A percentile compares a stretch with the other conserved stretches of the same genome.
Evolutionary conservation across 2,113 vertebrate genomes (phyloP).

Genomic region (Ranitomeya variabilis): DNA sequence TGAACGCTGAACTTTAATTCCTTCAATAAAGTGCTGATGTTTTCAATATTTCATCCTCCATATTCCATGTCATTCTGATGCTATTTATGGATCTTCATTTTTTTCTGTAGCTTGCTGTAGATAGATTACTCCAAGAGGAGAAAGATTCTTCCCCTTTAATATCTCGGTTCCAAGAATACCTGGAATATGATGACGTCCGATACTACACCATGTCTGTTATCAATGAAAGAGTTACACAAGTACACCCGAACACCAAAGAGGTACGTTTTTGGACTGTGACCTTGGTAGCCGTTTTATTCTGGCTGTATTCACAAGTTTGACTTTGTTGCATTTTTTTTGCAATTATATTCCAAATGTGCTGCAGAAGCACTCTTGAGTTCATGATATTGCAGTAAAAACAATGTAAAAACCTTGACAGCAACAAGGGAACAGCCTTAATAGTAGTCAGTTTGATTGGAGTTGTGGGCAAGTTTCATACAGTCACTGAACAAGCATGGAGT

Average conservation of each 20-base stretch:
- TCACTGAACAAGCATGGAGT: background rate
- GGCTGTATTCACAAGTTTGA: background rate
- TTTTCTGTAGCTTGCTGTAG: slow-evolving; percentile 74
- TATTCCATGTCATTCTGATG: background rate
- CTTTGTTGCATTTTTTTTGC: no score
- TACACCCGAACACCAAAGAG: slow-evolving; percentile 76
- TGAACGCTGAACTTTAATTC: no score
- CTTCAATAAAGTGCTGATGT: no score
- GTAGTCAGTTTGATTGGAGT: background rate
- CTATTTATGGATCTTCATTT: background rate
- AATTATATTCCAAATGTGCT: no score
- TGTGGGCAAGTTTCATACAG: background rate
- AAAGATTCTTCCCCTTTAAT: slow-evolving; percentile 79
- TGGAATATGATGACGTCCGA: slow-evolving; percentile 85
- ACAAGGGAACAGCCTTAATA: background rate
- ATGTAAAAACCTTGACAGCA: no score
- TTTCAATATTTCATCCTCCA: no score
- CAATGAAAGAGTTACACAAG: slow-evolving; percentile 65
- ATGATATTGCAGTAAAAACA: no score
- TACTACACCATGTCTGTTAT: slow-evolving; percentile 84
- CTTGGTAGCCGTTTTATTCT: background rate
- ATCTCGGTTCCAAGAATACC: slow-evolving; percentile 84
- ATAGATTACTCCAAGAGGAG: slow-evolving; percentile 71
- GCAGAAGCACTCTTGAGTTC: no score
- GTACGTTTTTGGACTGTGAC: slow-evolving; percentile 62